A percentile compares a stretch with the other conserved stretches of the same genome.
Evolutionary conservation across 2,888 invertebrate genomes (phyloP).

Genomic region (Clostera curtula): DNA sequence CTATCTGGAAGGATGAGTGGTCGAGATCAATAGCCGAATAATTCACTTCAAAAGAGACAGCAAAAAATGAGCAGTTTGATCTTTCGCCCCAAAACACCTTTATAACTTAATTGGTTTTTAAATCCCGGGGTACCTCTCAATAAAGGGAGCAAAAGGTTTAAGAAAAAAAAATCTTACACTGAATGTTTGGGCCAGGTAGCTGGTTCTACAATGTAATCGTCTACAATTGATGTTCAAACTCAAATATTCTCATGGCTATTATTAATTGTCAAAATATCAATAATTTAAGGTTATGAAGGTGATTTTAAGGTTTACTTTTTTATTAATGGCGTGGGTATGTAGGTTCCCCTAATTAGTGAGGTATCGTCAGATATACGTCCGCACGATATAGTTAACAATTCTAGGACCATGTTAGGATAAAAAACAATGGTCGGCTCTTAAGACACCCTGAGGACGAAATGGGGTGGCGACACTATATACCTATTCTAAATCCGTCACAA

Average conservation of each 20-base stretch:
- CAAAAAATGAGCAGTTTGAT: constrained; percentile 10
- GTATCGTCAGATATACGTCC: too few relatives aligned
- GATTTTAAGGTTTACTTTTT: too few relatives aligned
- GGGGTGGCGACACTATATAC: too few relatives aligned
- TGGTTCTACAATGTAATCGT: constrained; percentile 19
- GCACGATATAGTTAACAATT: too few relatives aligned
- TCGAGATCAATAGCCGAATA: constrained; percentile 7
- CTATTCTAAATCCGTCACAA: too few relatives aligned
- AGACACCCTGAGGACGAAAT: too few relatives aligned
- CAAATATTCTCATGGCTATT: constrained; percentile 18
- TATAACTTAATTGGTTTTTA: constrained; percentile 53
- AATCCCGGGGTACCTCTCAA: constrained; percentile 33
- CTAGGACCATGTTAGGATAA: too few relatives aligned
- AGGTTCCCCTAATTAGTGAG: too few relatives aligned
- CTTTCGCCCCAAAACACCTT: constrained; percentile 29
- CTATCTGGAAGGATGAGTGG: constrained; percentile 6
- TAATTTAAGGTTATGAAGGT: too few relatives aligned
- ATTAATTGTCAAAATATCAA: constrained; percentile 19
- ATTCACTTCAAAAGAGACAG: constrained; percentile 1
- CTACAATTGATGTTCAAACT: too few relatives aligned
- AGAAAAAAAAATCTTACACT: constrained; percentile 27
- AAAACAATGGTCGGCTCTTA: too few relatives aligned
- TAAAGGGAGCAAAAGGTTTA: constrained; percentile 24
- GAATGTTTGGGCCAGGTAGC: constrained; percentile 27
- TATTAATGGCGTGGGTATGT: too few relatives aligned